Conservation (phyloP, 2,113 vertebrate genomes). For the Gadus macrocephalus region DNA sequence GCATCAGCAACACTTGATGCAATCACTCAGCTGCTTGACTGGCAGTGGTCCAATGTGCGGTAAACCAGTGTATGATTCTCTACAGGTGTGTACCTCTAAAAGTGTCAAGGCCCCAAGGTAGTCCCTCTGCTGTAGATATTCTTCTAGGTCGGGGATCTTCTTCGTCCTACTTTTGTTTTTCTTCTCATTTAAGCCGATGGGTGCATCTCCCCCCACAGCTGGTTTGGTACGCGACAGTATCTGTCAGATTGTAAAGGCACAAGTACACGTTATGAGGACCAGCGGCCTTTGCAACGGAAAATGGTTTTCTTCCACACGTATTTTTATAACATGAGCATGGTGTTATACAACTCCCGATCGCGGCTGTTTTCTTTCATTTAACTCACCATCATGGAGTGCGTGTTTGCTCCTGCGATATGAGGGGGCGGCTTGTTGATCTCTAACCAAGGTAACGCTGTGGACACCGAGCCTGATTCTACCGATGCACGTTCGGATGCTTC, state of each 20-base stretch:
- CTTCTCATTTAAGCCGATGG: slow-evolving; percentile 58
- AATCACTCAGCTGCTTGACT: background rate
- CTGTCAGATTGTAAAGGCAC: slow-evolving; percentile 56
- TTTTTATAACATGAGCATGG: background rate
- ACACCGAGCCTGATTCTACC: background rate
- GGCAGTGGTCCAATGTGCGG: background rate
- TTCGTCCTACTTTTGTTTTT: slow-evolving; percentile 84
- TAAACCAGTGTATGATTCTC: background rate
- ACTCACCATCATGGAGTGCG: background rate
- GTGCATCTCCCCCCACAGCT: slow-evolving; percentile 76
- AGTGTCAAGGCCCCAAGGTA: slow-evolving; percentile 90
- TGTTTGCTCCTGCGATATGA: background rate
- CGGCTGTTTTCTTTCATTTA: background rate
- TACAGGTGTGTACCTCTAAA: slow-evolving; percentile 76
- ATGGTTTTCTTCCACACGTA: no score
- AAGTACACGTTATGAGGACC: background rate
- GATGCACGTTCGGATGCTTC: background rate
- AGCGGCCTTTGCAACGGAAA: background rate
- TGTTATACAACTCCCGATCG: no score
- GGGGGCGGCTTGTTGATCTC: slow-evolving; percentile 22
- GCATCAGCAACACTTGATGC: background rate
- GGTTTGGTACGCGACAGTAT: slow-evolving; percentile 93
- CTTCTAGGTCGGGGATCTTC: slow-evolving; percentile 82
- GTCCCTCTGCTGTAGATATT: slow-evolving; percentile 84
- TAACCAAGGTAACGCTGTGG: slow-evolving; percentile 22